Base-by-base conservation (phyloP, 2,888 invertebrate species). In the Pheosia tremula region DNA sequence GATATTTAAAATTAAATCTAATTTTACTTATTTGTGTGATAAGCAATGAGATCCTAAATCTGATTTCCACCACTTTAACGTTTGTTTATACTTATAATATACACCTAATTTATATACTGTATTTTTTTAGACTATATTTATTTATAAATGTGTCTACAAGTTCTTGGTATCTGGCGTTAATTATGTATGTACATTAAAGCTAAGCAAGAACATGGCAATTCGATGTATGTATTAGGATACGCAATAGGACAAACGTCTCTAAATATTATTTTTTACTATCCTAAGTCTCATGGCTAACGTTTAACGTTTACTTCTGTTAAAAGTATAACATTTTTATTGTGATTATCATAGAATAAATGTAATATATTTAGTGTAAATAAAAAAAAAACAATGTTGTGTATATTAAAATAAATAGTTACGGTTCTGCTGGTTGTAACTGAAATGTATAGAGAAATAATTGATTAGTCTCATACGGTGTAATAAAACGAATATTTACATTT, bases 401-500 rank as follows among this genome's bases (percentile, higher is more conserved):
- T 80, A 72, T 74, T 74, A 75, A 66, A 68, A 74, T 74, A 67
- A 69, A 70, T 72, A 67, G 62, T 62, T 74, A 81, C 57, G 65
- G 64, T 64, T 70, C 58, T 65, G 57, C 50, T 74, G 67, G 63
- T 57, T 76, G 41, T 73, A 76, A 68, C 75, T 57, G 68, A 62
- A 69, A 66, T 75, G 76, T 75, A 78, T 75, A 77, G 71, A 72
- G 62, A 65, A 68, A 71, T 53, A 39, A 61, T 60, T 69, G 64
- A 63, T 67, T 59, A 56, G 67, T 68, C 64, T 71, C 62, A 63
- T 67, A 65, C 56, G 57, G 38, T 73, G 59, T 76, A 62, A 59
- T 61, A 76, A 75, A 81, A 79, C 72, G 71, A 83, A 82, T 84
- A 82, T 86, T 83, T 83, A 80, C 83, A 83, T 77, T 81, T 75